Evolutionary conservation across 2,797 vertebrate genomes (phyloP).

Genomic region (Remorina albescens): DNA sequence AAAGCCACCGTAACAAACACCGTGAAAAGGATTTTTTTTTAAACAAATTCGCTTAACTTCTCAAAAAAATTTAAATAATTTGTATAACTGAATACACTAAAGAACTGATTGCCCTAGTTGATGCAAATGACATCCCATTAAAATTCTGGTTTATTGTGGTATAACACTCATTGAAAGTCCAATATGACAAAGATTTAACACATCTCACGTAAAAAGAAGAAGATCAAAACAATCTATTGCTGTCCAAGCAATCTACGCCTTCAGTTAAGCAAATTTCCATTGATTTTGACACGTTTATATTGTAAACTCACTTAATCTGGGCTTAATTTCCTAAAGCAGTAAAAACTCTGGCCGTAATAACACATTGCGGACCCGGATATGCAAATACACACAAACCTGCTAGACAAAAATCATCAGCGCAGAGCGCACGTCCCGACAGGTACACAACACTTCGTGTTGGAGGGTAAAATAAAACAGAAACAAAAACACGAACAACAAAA

Average conservation of each 20-base stretch:
- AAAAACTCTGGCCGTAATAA: neutral
- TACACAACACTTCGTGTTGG: neutral
- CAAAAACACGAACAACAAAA: no score
- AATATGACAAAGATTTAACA: no score
- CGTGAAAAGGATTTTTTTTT: neutral
- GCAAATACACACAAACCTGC: neutral
- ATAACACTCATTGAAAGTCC: no score
- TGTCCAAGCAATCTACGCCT: no score
- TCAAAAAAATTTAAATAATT: no score
- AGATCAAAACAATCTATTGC: no score
- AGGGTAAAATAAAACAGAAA: neutral
- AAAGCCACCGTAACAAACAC: neutral
- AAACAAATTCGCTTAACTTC: no score
- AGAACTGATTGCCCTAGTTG: neutral
- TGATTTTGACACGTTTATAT: no score
- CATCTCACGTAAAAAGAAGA: no score
- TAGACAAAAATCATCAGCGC: neutral
- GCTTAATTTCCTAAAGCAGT: no score
- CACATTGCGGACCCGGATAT: conserved; percentile 7
- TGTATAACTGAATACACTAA: neutral
- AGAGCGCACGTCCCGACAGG: neutral
- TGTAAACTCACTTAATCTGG: neutral
- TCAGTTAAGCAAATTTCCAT: no score
- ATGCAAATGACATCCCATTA: neutral
- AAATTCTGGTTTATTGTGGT: no score